Conservation (phyloP, 2,797 vertebrate genomes). For the Steatocranus sp. region DNA sequence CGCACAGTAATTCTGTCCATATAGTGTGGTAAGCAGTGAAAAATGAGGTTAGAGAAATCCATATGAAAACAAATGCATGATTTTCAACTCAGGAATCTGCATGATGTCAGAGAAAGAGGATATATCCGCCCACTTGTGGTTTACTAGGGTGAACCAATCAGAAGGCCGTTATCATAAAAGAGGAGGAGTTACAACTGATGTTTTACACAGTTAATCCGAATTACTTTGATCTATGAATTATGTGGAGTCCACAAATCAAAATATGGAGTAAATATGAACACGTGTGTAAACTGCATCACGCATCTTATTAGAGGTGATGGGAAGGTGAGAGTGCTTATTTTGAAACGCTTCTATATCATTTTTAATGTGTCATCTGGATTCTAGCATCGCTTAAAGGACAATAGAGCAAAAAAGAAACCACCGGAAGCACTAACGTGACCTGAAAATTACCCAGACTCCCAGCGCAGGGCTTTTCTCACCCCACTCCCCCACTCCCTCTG, state of each 20-base stretch:
- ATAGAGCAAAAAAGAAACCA: neutral
- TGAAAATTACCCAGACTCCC: constrained; percentile 10
- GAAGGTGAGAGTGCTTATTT: neutral
- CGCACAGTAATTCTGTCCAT: neutral
- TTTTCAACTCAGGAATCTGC: neutral
- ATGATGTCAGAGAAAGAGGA: neutral
- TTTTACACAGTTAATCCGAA: accelerated
- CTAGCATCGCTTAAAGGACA: neutral
- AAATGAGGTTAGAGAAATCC: neutral
- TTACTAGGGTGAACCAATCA: neutral
- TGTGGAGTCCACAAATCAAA: accelerated
- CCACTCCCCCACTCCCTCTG: neutral
- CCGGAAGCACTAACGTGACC: neutral
- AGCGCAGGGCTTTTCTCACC: neutral
- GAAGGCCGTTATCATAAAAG: neutral
- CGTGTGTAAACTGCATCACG: neutral
- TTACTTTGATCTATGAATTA: neutral
- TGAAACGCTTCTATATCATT: neutral
- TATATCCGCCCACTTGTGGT: neutral
- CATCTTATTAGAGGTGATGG: neutral
- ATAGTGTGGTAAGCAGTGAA: neutral
- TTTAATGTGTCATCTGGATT: neutral
- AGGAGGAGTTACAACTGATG: neutral
- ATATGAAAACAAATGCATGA: accelerated
- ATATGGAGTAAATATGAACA: neutral